Conservation (phyloP, 92 coral and sea anemone species). For the Epizoanthus rinbou region DNA sequence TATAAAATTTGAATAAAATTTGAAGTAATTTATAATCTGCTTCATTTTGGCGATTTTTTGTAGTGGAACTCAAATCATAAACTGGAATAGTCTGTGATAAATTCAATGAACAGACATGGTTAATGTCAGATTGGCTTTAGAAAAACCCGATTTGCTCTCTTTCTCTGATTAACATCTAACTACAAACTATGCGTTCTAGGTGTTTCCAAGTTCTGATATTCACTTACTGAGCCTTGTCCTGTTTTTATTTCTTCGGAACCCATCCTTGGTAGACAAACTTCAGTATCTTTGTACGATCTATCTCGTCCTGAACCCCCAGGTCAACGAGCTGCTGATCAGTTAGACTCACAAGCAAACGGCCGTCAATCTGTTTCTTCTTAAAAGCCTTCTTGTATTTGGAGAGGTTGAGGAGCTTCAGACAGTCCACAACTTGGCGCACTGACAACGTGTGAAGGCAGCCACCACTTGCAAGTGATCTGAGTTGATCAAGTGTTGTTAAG, state of each 20-base stretch:
- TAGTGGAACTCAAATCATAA: too few relatives aligned
- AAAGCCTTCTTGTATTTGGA: constrained; percentile 24
- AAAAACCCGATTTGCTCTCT: too few relatives aligned
- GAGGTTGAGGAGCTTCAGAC: constrained; percentile 28
- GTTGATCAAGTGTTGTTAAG: neutral
- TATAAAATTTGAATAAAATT: too few relatives aligned
- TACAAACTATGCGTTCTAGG: too few relatives aligned
- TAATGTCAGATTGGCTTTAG: too few relatives aligned
- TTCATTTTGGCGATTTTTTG: too few relatives aligned
- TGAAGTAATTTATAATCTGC: too few relatives aligned
- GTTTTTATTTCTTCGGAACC: constrained; percentile 22
- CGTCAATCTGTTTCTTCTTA: constrained; percentile 36
- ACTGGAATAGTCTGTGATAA: too few relatives aligned
- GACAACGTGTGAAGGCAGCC: neutral
- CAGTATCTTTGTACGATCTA: constrained; percentile 20
- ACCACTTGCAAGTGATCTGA: neutral
- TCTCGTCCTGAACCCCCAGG: constrained; percentile 15
- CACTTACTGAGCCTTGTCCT: neutral
- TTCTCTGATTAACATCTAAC: too few relatives aligned
- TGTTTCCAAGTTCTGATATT: too few relatives aligned
- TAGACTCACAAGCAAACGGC: constrained; percentile 24
- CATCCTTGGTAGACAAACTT: constrained; percentile 28
- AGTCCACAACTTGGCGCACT: constrained; percentile 17
- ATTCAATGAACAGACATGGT: too few relatives aligned
- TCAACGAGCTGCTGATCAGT: constrained; percentile 31